Evolutionary conservation across 1,140 invertebrate genomes (phyloP), one percentile per base, ranked within the genome.

Genomic region (Heliconius hermathena): DNA sequence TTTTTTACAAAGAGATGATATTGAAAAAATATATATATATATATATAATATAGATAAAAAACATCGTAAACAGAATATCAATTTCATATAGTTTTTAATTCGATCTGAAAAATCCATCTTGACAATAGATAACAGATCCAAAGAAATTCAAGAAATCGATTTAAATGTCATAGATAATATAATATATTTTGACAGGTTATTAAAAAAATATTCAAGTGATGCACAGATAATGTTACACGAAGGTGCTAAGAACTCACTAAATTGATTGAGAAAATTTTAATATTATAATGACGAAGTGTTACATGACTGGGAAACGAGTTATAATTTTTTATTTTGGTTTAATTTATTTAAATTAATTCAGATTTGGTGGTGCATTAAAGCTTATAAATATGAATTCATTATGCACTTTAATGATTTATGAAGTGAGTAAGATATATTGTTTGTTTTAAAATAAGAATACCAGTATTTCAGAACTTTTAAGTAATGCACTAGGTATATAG

Each of bases 171-270:
- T 76, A 74, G 74, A 76, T 79, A 83, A 83, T 83, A 66, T 83
- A 66, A 66, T 66, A 78, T 72, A 60, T 74, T 76, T 79, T 83
- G 82, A 81, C 77, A 80, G 70, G 77, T 83, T 81, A 79, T 81
- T 81, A 81, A 81, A 74, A 77, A 77, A 57, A 78, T 71, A 76
- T 80, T 76, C 73, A 77, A 57, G 6, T 22, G 57, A 22, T 60
- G 29, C 74, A 75, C 74, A 75, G 29, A 75, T 54, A 29, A 66
- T 66, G 60, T 66, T 29, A 66, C 60, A 66, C 60, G 60, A 66
- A 66, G 26, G 60, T 66, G 60, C 60, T 22, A 66, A 26, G 26
- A 66, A 66, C 60, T 26, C 22, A 16, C 9, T 5, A 66, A 66
- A 26, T 66, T 66, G 60, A 60, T 66, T 26, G 60, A 66, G 60